Evolutionary conservation across 1,140 invertebrate genomes (phyloP).

Genomic region (Nebria ingens): DNA sequence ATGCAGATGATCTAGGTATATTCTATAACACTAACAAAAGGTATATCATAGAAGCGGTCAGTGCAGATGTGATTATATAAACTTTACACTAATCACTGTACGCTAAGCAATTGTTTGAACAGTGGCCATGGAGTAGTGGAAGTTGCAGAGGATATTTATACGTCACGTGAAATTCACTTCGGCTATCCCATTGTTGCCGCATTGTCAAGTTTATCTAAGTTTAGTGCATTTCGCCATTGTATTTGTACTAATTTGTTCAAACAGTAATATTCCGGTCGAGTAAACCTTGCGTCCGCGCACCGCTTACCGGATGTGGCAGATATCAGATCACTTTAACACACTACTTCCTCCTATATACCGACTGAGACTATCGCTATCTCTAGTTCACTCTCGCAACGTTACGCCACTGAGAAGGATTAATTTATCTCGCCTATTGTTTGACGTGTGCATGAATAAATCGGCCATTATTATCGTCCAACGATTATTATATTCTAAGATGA

Average conservation of each 20-base stretch:
- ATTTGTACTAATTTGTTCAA: background rate
- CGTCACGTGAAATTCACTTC: background rate
- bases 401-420: background rate
- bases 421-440: background rate
- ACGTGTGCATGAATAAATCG: background rate
- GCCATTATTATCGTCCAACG: background rate
- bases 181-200: background rate
- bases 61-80: background rate
- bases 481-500: no score
- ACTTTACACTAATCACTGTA: no score
- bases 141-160: background rate
- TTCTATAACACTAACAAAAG: no score
- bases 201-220: constrained; percentile 2
- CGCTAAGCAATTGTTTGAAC: background rate
- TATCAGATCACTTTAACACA: background rate
- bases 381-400: background rate
- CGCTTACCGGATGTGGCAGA: background rate
- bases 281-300: background rate
- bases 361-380: background rate
- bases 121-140: background rate
- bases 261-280: background rate
- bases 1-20: no score
- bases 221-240: background rate
- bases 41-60: no score
- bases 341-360: no score